These are phyloP conservation scores for Aleiodes sp. DNA, from an alignment of 1,140 invertebrate genomes.

Conservation along the genomic window DNA sequence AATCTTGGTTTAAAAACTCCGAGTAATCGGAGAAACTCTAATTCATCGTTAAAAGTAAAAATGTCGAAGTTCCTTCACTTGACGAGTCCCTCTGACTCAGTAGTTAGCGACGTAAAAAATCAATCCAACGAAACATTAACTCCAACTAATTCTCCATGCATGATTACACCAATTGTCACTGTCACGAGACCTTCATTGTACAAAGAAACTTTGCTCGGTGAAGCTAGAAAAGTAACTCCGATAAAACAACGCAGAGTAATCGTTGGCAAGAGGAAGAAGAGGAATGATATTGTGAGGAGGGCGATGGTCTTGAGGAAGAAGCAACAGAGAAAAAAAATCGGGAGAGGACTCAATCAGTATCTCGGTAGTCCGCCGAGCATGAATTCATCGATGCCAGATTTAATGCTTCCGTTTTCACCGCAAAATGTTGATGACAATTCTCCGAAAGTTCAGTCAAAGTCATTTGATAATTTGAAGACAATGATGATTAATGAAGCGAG, in stretches of 20 bases:
- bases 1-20: neutral
- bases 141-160: neutral
- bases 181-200: slow-evolving; percentile 13
- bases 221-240: slow-evolving; percentile 37
- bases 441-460: slow-evolving; percentile 34
- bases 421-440: neutral
- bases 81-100: slow-evolving; percentile 9
- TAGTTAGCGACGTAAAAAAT: slow-evolving; percentile 27
- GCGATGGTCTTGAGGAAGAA: slow-evolving; percentile 17
- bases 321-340: neutral
- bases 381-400: slow-evolving; percentile 37
- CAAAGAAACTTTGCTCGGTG: slow-evolving; percentile 24
- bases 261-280: slow-evolving; percentile 38
- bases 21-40: neutral
- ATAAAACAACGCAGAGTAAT: slow-evolving; percentile 40
- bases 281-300: slow-evolving; percentile 45
- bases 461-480: slow-evolving; percentile 23
- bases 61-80: neutral
- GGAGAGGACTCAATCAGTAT: neutral
- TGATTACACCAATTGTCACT: neutral
- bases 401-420: neutral
- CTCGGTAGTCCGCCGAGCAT: slow-evolving; percentile 36
- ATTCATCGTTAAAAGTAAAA: slow-evolving; percentile 5
- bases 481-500: neutral
- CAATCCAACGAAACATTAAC: neutral